Conservation (phyloP, 2,888 invertebrate species). For the Erebia palarica region DNA sequence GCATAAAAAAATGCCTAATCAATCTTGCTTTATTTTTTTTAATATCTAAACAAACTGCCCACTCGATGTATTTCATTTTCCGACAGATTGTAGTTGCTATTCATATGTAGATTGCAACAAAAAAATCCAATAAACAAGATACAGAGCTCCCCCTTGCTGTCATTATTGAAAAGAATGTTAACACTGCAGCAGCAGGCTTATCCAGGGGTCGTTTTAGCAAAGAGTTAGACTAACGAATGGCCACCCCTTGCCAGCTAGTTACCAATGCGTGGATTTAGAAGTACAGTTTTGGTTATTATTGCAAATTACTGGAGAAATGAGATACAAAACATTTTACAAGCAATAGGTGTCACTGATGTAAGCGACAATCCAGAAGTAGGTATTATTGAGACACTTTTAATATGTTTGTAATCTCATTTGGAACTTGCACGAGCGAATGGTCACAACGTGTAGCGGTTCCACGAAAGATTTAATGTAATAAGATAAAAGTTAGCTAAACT, state of each 20-base stretch:
- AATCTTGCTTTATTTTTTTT: background rate
- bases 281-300: slow-evolving; percentile 9
- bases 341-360: background rate
- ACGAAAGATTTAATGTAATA: too few species aligned
- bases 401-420: too few species aligned
- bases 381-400: too few species aligned
- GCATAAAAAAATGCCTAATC: too few species aligned
- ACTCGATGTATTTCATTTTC: slow-evolving; percentile 59
- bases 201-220: slow-evolving; percentile 79
- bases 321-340: background rate
- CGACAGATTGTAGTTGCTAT: slow-evolving; percentile 76
- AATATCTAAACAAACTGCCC: slow-evolving; percentile 48
- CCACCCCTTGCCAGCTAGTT: slow-evolving; percentile 54
- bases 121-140: slow-evolving; percentile 82
- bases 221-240: slow-evolving; percentile 81
- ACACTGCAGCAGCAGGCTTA: slow-evolving; percentile 76
- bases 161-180: slow-evolving; percentile 82
- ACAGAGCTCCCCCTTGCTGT: slow-evolving; percentile 72
- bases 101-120: slow-evolving; percentile 81
- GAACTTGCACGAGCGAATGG: too few species aligned
- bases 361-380: too few species aligned
- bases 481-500: too few species aligned
- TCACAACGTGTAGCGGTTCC: too few species aligned
- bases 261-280: slow-evolving; percentile 45
- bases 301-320: slow-evolving; percentile 18